phyloP scores from a whole-genome alignment of 2,113 vertebrate species.

The Dinomys branickii region DNA sequence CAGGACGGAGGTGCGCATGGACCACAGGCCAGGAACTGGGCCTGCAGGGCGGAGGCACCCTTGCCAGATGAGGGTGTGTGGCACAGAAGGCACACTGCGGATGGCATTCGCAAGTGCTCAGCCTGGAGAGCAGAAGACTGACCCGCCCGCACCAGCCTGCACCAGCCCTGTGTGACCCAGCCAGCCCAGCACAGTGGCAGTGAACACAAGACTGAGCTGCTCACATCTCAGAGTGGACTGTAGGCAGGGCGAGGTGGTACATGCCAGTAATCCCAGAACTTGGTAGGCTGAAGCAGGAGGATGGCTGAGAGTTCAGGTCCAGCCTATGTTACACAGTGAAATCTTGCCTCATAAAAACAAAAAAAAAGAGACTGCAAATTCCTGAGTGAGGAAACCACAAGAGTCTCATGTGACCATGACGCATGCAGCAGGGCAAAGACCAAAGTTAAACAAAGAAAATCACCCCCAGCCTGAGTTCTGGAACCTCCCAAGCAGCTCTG shows the following conservation, averaged over 20 bases:
- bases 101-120: rapidly evolving
- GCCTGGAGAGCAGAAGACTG: rapidly evolving
- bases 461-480: not conserved
- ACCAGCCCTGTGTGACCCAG: not conserved
- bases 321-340: too few species aligned
- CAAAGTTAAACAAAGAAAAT: not conserved
- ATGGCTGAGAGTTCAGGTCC: not conserved
- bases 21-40: too few species aligned
- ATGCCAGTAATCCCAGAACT: not conserved
- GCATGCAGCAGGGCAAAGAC: not conserved
- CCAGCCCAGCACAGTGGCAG: not conserved
- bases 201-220: not conserved
- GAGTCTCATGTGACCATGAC: not conserved
- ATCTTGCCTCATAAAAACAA: not conserved
- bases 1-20: rapidly evolving
- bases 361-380: not conserved
- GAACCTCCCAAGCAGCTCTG: not conserved
- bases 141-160: rapidly evolving
- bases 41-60: not conserved
- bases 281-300: not conserved
- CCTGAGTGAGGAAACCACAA: not conserved
- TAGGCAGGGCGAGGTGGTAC: not conserved
- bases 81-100: not conserved
- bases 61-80: not conserved
- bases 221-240: not conserved